Percentiles rank a stretch among this genome's conserved stretches.
Evolutionary conservation across 2,888 invertebrate genomes (phyloP).

Genomic region (Limnephilus rhombicus): DNA sequence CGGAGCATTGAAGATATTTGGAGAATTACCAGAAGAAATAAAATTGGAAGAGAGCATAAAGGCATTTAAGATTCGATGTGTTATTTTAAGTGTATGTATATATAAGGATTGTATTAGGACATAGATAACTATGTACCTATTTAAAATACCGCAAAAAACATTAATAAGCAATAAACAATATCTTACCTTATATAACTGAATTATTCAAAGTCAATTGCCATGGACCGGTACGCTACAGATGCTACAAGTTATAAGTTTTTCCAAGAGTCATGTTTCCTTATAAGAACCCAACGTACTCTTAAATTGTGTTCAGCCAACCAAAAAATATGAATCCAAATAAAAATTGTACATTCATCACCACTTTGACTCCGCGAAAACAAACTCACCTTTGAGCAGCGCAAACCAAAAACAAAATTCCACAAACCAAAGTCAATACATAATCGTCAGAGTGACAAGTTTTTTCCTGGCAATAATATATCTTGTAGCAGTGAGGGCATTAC

Average conservation of each 20-base stretch:
- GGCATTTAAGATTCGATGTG: too few species aligned
- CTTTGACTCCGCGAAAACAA: slow-evolving; percentile 40
- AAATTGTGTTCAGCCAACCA: slow-evolving; percentile 11
- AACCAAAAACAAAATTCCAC: slow-evolving; percentile 44
- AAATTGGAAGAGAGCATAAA: too few species aligned
- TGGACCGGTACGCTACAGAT: neutral
- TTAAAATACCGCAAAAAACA: too few species aligned
- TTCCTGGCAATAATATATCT: slow-evolving; percentile 62
- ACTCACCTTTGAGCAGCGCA: slow-evolving; percentile 25
- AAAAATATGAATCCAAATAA: slow-evolving; percentile 4
- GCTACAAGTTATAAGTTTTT: neutral
- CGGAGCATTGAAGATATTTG: too few species aligned
- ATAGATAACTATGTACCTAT: too few species aligned
- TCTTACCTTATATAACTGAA: too few species aligned
- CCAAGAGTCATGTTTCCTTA: neutral
- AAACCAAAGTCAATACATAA: slow-evolving; percentile 53
- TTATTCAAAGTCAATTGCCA: neutral
- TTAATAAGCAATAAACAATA: too few species aligned
- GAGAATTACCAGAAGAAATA: too few species aligned
- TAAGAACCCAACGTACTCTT: neutral
- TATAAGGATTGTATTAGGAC: too few species aligned
- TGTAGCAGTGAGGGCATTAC: slow-evolving; percentile 59
- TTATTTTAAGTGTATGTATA: too few species aligned
- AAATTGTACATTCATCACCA: slow-evolving; percentile 16
- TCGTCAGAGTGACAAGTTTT: slow-evolving; percentile 54